A percentile compares a stretch with the other conserved stretches of the same genome.
Conservation (phyloP, 2,888 invertebrate species). For the Nematopogon swammerdamellus region DNA sequence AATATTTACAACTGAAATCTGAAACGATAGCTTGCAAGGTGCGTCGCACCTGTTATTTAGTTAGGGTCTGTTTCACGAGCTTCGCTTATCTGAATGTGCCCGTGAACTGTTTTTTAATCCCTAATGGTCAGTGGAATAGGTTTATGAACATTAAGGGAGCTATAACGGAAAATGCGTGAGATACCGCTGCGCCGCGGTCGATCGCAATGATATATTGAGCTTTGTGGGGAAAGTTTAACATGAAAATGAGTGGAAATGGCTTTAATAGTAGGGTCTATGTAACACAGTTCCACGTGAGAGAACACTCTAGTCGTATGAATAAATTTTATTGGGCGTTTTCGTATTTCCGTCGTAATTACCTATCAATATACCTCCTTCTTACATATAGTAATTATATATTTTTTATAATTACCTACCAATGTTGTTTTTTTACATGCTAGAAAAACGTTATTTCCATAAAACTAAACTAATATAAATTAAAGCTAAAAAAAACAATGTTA, state of each 20-base stretch:
- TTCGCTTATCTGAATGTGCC: conserved; percentile 29
- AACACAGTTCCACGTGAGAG: too few species aligned
- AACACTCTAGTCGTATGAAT: too few species aligned
- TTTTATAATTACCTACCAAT: too few species aligned
- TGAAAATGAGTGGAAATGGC: neutral
- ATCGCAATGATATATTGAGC: neutral
- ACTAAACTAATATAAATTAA: too few species aligned
- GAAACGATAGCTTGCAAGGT: neutral
- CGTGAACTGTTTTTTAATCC: conserved; percentile 47
- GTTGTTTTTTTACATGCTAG: too few species aligned
- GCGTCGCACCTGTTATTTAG: neutral
- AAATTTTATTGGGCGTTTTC: too few species aligned
- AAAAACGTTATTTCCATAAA: too few species aligned
- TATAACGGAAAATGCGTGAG: neutral
- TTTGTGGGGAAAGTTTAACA: neutral
- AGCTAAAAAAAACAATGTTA: too few species aligned
- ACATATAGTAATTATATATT: too few species aligned
- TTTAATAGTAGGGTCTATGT: too few species aligned
- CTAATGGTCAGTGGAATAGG: conserved; percentile 25
- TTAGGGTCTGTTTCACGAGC: neutral
- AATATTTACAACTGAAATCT: neutral
- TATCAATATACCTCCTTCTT: too few species aligned
- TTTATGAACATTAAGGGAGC: neutral
- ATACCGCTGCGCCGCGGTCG: neutral
- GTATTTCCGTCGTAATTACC: too few species aligned